Evolutionary conservation across 92 coral and sea anemone genomes (phyloP).

Genomic region (Palythoa grandis): DNA sequence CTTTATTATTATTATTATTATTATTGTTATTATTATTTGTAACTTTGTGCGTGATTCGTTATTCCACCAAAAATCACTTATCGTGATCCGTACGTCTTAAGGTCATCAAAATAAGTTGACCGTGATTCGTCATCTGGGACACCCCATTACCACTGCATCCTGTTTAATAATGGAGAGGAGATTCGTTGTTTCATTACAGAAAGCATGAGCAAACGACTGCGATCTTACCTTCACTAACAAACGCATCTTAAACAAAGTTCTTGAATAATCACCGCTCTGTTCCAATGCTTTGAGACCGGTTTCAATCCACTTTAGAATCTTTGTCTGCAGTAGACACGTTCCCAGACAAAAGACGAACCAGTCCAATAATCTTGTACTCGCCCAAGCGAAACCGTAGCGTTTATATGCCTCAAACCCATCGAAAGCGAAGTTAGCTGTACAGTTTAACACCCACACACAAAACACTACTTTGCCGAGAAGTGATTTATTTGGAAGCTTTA

Average conservation of each 20-base stretch:
- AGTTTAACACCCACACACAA: conserved; percentile 14
- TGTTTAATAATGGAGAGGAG: too few relatives aligned
- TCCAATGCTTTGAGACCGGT: conserved; percentile 13
- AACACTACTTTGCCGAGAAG: conserved; percentile 5
- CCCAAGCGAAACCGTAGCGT: conserved; percentile 38
- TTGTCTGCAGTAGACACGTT: conserved; percentile 17
- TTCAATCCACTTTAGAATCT: conserved; percentile 4
- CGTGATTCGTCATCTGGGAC: too few relatives aligned
- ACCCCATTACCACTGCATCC: too few relatives aligned
- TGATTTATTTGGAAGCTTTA: neutral
- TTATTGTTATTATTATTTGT: too few relatives aligned
- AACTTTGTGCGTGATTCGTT: too few relatives aligned
- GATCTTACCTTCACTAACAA: conserved; percentile 10
- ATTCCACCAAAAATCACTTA: too few relatives aligned
- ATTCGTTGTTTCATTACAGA: too few relatives aligned
- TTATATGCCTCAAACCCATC: conserved; percentile 25
- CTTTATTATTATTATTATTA: too few relatives aligned
- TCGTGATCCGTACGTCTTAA: too few relatives aligned
- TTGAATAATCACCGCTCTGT: neutral
- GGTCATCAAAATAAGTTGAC: too few relatives aligned
- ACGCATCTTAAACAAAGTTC: conserved; percentile 20
- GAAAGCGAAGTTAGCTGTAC: conserved; percentile 17
- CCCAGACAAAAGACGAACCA: conserved; percentile 18
- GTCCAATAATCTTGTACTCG: conserved; percentile 19
- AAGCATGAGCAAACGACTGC: too few relatives aligned